Conservation (phyloP, 2,888 invertebrate genomes). For the Cacoxenus indagator region DNA sequence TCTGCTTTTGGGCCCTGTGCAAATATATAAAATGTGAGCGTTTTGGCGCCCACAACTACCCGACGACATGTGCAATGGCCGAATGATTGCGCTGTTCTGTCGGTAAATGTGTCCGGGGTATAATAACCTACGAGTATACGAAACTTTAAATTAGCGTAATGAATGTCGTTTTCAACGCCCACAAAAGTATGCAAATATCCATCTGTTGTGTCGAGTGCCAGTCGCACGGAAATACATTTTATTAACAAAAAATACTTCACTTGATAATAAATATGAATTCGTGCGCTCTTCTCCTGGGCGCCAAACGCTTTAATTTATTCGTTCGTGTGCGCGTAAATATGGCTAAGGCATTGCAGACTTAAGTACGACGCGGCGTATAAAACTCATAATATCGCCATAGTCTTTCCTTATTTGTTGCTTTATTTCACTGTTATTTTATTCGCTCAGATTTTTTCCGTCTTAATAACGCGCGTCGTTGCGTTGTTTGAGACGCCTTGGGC, state of each 20-base stretch:
- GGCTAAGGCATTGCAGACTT: conserved; percentile 57
- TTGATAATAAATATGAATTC: conserved; percentile 24
- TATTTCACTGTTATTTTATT: conserved; percentile 26
- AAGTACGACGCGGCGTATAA: conserved; percentile 35
- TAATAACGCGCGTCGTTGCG: conserved; percentile 53
- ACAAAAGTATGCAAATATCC: conserved; percentile 52
- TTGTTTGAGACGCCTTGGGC: conserved; percentile 20
- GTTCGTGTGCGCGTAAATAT: conserved; percentile 45
- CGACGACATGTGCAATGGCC: too few species aligned
- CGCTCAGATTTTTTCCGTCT: conserved; percentile 38
- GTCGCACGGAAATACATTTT: conserved; percentile 37
- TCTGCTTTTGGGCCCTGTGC: too few species aligned
- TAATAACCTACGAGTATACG: conserved; percentile 13
- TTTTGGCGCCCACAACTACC: too few species aligned
- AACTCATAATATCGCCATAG: not conserved
- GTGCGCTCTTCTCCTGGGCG: not conserved
- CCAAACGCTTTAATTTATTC: conserved; percentile 12
- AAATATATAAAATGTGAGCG: too few species aligned
- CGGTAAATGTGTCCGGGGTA: conserved; percentile 8
- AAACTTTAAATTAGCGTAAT: conserved; percentile 49
- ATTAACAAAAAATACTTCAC: conserved; percentile 40
- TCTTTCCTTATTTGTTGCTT: not conserved
- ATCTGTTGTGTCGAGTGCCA: not conserved
- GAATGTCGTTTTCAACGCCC: conserved; percentile 41
- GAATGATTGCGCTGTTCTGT: conserved; percentile 31